Evolutionary conservation across 1,140 invertebrate genomes (phyloP).

Genomic region (Glossosoma conforme): DNA sequence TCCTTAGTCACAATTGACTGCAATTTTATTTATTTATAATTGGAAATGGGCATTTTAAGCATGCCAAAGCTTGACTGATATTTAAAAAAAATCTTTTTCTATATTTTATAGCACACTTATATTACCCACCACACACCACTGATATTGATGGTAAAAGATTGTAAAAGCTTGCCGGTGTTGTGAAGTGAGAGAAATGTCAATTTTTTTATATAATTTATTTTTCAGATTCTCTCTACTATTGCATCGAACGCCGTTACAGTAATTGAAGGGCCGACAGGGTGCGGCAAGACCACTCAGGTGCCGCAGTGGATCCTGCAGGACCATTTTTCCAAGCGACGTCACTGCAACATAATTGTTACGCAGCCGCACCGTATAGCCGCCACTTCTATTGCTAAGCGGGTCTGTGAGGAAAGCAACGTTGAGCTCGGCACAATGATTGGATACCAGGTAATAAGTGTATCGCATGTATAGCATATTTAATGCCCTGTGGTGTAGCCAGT

Average conservation of each 20-base stretch:
- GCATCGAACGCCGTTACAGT: conserved; percentile 66
- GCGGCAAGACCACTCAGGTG: conserved; percentile 73
- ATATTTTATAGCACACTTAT: no score
- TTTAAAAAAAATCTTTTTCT: no score
- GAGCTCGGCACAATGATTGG: conserved; percentile 73
- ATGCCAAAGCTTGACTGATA: no score
- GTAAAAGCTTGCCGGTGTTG: no score
- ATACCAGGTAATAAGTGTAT: conserved; percentile 64
- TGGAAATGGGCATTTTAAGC: no score
- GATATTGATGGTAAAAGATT: no score
- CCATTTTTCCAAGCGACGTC: conserved; percentile 51
- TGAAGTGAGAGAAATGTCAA: no score
- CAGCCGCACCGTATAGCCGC: conserved; percentile 85
- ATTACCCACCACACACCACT: no score
- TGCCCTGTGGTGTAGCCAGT: no score
- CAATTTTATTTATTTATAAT: no score
- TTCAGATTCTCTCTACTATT: conserved; percentile 58
- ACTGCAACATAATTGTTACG: conserved; percentile 82
- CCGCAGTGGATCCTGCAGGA: conserved; percentile 85
- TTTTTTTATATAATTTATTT: conserved; percentile 1
- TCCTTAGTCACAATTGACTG: no score
- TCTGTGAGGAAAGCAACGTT: conserved; percentile 73
- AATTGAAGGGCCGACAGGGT: conserved; percentile 85
- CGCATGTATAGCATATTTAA: no score
- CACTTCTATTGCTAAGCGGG: conserved; percentile 72